phyloP scores from a whole-genome alignment of 2,888 invertebrate genomes.

The Luffia ferchaultella region DNA sequence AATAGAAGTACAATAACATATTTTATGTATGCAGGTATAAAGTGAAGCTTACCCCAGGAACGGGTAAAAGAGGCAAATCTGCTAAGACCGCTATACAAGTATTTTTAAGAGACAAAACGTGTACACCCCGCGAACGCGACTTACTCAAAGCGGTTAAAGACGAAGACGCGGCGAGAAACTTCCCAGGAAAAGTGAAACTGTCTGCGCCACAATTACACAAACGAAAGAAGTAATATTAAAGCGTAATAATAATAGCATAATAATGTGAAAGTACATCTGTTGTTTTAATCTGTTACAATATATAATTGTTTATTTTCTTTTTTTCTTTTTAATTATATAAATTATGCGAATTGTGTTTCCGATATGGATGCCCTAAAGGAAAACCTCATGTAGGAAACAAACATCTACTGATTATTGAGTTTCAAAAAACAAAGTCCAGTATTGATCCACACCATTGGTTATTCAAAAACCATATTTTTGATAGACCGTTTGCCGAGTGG shows the following conservation, averaged over 20 bases:
- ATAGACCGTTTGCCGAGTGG: too few relatives aligned
- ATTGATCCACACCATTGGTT: too few relatives aligned
- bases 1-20: background rate
- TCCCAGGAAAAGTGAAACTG: conserved; percentile 97
- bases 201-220: conserved; percentile 85
- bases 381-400: too few relatives aligned
- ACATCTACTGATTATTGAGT: too few relatives aligned
- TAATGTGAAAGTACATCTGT: background rate
- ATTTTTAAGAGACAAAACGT: conserved; percentile 83
- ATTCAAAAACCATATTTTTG: too few relatives aligned
- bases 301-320: background rate
- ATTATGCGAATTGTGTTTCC: too few relatives aligned
- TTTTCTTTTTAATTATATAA: too few relatives aligned
- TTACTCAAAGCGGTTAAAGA: conserved; percentile 92
- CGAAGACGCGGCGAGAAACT: conserved; percentile 89
- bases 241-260: background rate
- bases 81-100: conserved; percentile 90
- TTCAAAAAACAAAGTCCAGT: too few relatives aligned
- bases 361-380: too few relatives aligned
- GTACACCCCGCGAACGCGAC: conserved; percentile 84
- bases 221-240: conserved; percentile 61
- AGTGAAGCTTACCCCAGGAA: conserved; percentile 95
- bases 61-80: conserved; percentile 93
- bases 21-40: conserved; percentile 74
- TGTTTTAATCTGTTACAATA: background rate